phyloP scores from a whole-genome alignment of 1,140 invertebrate species.

The Laupala kohalensis region DNA sequence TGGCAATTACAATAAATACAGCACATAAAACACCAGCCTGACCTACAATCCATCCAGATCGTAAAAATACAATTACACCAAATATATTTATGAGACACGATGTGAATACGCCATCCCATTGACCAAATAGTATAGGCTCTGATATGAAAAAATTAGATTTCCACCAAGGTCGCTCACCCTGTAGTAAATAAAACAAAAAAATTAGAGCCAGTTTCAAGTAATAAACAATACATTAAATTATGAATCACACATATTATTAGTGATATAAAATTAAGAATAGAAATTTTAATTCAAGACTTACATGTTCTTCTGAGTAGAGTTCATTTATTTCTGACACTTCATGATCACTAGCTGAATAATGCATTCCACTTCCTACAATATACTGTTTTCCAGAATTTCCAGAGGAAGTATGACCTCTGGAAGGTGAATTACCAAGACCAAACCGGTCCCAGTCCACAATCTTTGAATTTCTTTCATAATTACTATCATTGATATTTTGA shows the following conservation, averaged over 20 bases:
- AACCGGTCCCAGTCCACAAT: constrained; percentile 41
- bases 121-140: constrained; percentile 87
- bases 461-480: neutral
- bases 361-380: constrained; percentile 55
- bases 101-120: constrained; percentile 92
- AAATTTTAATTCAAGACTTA: constrained; percentile 19
- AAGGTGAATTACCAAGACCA: constrained; percentile 29
- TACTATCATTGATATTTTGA: too few relatives aligned
- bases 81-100: constrained; percentile 91
- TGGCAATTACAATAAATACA: constrained; percentile 74
- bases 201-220: neutral
- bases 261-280: neutral
- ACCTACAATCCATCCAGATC: constrained; percentile 93
- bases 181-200: constrained; percentile 22
- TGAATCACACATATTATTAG: neutral
- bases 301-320: constrained; percentile 78
- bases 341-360: constrained; percentile 59
- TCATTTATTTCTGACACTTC: constrained; percentile 74
- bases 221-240: neutral
- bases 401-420: constrained; percentile 13
- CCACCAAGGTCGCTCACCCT: constrained; percentile 78
- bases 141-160: constrained; percentile 87
- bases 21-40: constrained; percentile 84
- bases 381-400: constrained; percentile 26
- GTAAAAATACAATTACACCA: constrained; percentile 90